Evolutionary conservation across 2,113 vertebrate species (phyloP).

Genomic region (Channa maculata): DNA sequence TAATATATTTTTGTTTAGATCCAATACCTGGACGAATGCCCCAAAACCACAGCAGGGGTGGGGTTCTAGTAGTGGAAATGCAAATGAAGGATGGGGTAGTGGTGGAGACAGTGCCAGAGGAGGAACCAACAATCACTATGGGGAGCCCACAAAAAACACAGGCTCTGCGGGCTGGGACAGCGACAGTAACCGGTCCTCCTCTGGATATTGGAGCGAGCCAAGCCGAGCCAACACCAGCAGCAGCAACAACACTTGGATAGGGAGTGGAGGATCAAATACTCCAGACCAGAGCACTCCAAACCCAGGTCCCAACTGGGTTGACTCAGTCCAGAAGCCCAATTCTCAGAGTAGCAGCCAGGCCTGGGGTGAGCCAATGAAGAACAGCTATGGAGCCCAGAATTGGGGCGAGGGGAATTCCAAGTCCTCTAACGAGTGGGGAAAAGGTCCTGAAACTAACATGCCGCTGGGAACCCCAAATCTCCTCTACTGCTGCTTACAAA

Average conservation of each 20-base stretch:
- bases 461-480: constrained; percentile 84
- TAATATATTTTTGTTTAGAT: constrained; percentile 59
- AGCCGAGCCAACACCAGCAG: constrained; percentile 86
- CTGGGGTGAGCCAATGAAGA: constrained; percentile 90
- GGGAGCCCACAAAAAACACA: constrained; percentile 87
- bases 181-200: constrained; percentile 93
- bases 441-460: constrained; percentile 84
- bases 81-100: constrained; percentile 84
- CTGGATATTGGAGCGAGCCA: constrained; percentile 91
- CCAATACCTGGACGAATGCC: constrained; percentile 89
- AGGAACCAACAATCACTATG: constrained; percentile 88
- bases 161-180: constrained; percentile 89
- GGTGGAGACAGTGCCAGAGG: constrained; percentile 74
- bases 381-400: constrained; percentile 83
- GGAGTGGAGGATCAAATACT: constrained; percentile 79
- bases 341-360: constrained; percentile 84
- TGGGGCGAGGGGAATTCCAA: constrained; percentile 88
- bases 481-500: constrained; percentile 87
- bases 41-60: constrained; percentile 90
- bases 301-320: constrained; percentile 87
- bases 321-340: constrained; percentile 82
- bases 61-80: constrained; percentile 82
- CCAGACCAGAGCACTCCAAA: constrained; percentile 85
- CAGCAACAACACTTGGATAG: constrained; percentile 88
- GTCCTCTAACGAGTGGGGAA: constrained; percentile 90